Conservation (phyloP, 2,113 vertebrate genomes). For the Turnix velox region DNA sequence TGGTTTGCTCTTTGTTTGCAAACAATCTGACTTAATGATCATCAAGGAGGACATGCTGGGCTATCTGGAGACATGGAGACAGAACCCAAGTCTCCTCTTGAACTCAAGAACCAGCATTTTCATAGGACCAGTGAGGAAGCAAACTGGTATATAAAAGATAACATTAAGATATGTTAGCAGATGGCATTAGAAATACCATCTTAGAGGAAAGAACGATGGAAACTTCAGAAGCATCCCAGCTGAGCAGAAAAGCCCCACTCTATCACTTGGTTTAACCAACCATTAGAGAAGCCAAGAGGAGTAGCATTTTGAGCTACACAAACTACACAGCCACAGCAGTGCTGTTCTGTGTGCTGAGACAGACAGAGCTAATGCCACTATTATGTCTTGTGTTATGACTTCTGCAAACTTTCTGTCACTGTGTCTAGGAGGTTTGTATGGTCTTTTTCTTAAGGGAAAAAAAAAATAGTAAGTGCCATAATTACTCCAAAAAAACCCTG, state of each 20-base stretch:
- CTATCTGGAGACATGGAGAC: background rate
- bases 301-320: background rate
- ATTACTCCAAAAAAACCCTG: background rate
- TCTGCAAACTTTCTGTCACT: constrained; percentile 58
- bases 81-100: background rate
- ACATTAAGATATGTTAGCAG: background rate
- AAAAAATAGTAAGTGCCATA: background rate
- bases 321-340: background rate
- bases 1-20: background rate
- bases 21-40: background rate
- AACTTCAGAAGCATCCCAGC: background rate
- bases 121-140: background rate
- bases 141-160: background rate
- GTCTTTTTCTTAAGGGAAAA: constrained; percentile 61
- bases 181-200: background rate
- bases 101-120: background rate
- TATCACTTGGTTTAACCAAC: background rate
- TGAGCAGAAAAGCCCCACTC: background rate
- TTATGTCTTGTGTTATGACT: constrained; percentile 70
- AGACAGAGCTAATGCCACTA: background rate
- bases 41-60: background rate
- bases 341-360: background rate
- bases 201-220: background rate
- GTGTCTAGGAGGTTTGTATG: constrained; percentile 60
- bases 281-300: background rate